phyloP scores from a whole-genome alignment of 2,113 vertebrate species.

The Spilogale gracilis region DNA sequence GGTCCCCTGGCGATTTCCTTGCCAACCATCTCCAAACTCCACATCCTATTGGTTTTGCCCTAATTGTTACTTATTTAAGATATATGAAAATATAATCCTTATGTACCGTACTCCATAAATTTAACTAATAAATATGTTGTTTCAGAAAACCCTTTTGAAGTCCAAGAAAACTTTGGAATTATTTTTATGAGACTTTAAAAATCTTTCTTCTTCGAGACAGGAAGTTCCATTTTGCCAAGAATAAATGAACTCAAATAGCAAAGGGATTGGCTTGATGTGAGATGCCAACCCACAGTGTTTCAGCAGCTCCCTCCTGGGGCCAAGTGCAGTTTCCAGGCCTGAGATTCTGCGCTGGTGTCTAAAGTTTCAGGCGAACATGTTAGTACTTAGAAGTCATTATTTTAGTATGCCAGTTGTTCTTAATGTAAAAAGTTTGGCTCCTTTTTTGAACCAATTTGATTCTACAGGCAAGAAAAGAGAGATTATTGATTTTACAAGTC shows the following conservation, averaged over 20 bases:
- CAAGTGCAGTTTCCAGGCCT: slow-evolving; percentile 37
- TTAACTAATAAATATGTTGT: slow-evolving; percentile 77
- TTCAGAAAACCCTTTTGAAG: slow-evolving; percentile 81
- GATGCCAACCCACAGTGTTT: slow-evolving; percentile 65
- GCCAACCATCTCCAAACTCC: slow-evolving; percentile 43
- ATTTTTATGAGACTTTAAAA: slow-evolving; percentile 82
- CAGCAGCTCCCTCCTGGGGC: slow-evolving; percentile 62
- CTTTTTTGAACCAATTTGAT: slow-evolving; percentile 56
- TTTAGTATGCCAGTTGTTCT: slow-evolving; percentile 70
- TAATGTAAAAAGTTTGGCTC: slow-evolving; percentile 58
- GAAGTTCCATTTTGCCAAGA: slow-evolving; percentile 81
- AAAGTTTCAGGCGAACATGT: slow-evolving; percentile 57
- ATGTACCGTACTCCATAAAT: slow-evolving; percentile 69
- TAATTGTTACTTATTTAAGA: slow-evolving; percentile 74
- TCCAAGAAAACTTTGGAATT: slow-evolving; percentile 77
- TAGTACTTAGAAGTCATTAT: slow-evolving; percentile 78
- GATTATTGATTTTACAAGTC: slow-evolving; percentile 64
- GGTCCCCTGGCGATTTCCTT: slow-evolving; percentile 1
- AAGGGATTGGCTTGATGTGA: slow-evolving; percentile 53
- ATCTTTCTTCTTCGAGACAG: slow-evolving; percentile 76
- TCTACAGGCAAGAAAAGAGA: slow-evolving; percentile 50
- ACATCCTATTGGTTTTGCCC: slow-evolving; percentile 6
- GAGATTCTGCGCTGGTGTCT: slow-evolving; percentile 26
- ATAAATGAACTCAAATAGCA: slow-evolving; percentile 80
- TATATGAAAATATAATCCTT: slow-evolving; percentile 73